A percentile compares a stretch with the other conserved stretches of the same genome.
Conservation (phyloP, 1,140 invertebrate species). For the Diabrotica virgifera region DNA sequence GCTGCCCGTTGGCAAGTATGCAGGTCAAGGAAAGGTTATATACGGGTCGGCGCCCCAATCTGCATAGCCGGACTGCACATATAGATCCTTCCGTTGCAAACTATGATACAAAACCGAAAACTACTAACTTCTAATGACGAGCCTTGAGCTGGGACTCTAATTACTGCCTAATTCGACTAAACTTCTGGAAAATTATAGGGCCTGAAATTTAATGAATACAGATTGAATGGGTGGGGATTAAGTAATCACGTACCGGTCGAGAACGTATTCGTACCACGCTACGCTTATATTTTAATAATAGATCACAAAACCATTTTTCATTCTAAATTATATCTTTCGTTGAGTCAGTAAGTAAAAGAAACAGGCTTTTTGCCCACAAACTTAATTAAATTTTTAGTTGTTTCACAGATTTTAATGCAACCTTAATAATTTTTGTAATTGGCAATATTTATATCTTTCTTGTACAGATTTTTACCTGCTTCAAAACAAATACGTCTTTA, state of each 20-base stretch:
- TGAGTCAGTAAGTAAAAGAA: slow-evolving; percentile 6
- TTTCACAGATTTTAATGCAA: neutral
- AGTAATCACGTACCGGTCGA: slow-evolving; percentile 9
- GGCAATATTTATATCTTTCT: neutral
- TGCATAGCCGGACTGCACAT: slow-evolving; percentile 31
- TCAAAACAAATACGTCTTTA: slow-evolving; percentile 3
- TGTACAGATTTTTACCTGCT: neutral
- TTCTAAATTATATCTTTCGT: slow-evolving; percentile 11
- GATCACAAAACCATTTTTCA: slow-evolving; percentile 22
- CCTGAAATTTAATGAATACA: slow-evolving; percentile 26
- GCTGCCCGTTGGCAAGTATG: slow-evolving; percentile 51
- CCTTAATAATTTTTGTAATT: neutral
- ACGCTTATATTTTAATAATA: slow-evolving; percentile 25
- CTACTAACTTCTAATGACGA: slow-evolving; percentile 4
- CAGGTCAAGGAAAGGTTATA: slow-evolving; percentile 51
- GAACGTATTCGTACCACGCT: slow-evolving; percentile 5
- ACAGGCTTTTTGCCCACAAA: neutral
- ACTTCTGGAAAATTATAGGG: slow-evolving; percentile 38
- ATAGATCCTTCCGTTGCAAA: slow-evolving; percentile 27
- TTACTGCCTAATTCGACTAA: slow-evolving; percentile 31
- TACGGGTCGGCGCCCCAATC: slow-evolving; percentile 48
- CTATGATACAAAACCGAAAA: slow-evolving; percentile 8
- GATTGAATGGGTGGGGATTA: slow-evolving; percentile 16
- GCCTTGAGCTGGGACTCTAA: slow-evolving; percentile 19
- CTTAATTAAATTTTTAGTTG: slow-evolving; percentile 5